Base-by-base conservation (phyloP, 1,140 invertebrate genomes). In the Panagrolaimus sp. region DNA sequence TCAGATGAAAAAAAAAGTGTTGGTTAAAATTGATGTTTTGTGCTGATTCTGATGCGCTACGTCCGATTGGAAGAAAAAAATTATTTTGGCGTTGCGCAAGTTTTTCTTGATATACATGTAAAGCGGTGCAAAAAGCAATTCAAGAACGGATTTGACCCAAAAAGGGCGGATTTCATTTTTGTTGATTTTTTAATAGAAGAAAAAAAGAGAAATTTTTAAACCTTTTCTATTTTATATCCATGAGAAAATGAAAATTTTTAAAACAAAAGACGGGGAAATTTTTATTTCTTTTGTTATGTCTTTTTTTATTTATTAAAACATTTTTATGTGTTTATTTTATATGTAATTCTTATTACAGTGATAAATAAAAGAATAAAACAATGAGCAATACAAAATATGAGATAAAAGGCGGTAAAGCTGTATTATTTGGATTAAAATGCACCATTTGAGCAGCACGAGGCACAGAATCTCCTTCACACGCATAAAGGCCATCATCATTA, bases 391-490 rank as follows among this genome's bases (percentile, higher is more conserved):
- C n/a, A 27, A 44, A 64, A 20, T 13, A 8, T 25, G 63, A 42
- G n/a, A 44, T 5, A 27, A 20, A 64, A 45, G 23, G 23, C 23
- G 63, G 38, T 13, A 42, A 25, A 31, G 38, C 38, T 47, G 23
- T 42, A 25, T n/a, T 27, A 38, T 31, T 51, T 38, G 63, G 44
- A 68, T 70, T 70, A 43, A 70, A 23, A 42, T 53, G 64, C 14
- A 70, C 68, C 23, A 57, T 70, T 38, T 70, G 62, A 5, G 68
- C 23, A 14, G 63, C 63, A 23, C 23, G 16, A 9, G 68, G 65
- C 14, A 70, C 20, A 23, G 48, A 25, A n/a, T 70, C 65, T n/a
- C 68, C 65, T 70, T 68, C 62, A 47, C 68, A 70, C 14, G 65
- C 64, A 44, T 70, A 70, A n/a, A 27, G 31, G 9, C 68, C 68